These are phyloP conservation scores for Gymnocypris eckloni DNA, from an alignment of 2,797 vertebrate species.

Conservation along the genomic window DNA sequence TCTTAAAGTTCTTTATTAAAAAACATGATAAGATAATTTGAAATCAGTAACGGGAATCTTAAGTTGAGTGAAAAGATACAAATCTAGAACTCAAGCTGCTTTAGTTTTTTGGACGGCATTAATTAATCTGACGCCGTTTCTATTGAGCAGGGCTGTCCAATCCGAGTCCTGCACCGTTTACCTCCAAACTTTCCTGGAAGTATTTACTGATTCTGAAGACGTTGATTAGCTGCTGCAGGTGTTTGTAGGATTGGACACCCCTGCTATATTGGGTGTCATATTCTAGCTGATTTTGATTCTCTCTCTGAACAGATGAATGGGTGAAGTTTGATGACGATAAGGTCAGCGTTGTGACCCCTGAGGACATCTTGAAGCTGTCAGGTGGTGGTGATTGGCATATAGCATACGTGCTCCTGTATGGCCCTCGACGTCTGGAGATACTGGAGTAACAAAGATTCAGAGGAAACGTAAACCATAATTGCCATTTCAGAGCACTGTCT, in stretches of 20 bases:
- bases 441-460: constrained; percentile 83
- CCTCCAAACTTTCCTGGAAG: not conserved
- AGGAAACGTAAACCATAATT: constrained; percentile 65
- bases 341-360: constrained; percentile 95
- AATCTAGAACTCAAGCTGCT: not conserved
- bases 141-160: not conserved
- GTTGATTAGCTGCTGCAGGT: not conserved
- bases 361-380: constrained; percentile 95
- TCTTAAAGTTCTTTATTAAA: too few species aligned
- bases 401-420: constrained; percentile 97
- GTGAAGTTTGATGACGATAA: constrained; percentile 99
- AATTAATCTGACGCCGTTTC: not conserved
- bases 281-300: constrained; percentile 26
- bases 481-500: constrained; percentile 88
- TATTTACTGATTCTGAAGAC: not conserved
- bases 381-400: constrained; percentile 99
- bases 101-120: not conserved
- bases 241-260: not conserved
- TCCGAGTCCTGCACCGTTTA: not conserved
- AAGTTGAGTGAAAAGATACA: too few species aligned
- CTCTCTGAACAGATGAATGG: constrained; percentile 89
- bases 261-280: not conserved
- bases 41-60: too few species aligned
- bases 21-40: too few species aligned
- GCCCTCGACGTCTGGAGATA: constrained; percentile 91